Evolutionary conservation across 1,140 invertebrate genomes (phyloP).

Genomic region (Drosophila lacteicornis): DNA sequence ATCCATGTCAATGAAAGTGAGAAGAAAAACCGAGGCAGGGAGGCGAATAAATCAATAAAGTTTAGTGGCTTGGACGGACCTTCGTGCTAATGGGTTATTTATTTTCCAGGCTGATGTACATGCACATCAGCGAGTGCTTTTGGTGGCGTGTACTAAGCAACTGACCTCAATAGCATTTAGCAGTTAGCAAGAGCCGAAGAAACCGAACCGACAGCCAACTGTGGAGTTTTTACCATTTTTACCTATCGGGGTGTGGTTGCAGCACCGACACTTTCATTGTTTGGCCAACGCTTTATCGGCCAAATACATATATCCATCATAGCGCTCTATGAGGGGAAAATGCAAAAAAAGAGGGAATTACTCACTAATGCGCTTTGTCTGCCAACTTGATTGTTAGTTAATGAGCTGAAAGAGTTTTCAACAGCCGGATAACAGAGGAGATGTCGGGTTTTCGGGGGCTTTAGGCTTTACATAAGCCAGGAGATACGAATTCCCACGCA

Average conservation of each 20-base stretch:
- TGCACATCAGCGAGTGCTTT: slow-evolving; percentile 45
- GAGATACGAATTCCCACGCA: slow-evolving; percentile 66
- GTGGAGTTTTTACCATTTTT: slow-evolving; percentile 40
- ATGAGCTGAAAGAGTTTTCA: slow-evolving; percentile 56
- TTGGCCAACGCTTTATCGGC: slow-evolving; percentile 57
- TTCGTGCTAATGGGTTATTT: slow-evolving; percentile 82
- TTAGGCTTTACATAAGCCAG: slow-evolving; percentile 52
- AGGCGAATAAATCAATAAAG: slow-evolving; percentile 73
- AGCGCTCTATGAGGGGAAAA: slow-evolving; percentile 25
- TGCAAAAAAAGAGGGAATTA: slow-evolving; percentile 57
- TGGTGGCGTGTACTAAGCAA: slow-evolving; percentile 71
- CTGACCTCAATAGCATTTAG: slow-evolving; percentile 73
- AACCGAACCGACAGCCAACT: slow-evolving; percentile 55
- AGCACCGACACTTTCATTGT: slow-evolving; percentile 74
- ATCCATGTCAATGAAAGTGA: slow-evolving; percentile 76
- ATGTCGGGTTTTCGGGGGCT: slow-evolving; percentile 4
- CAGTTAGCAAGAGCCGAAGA: slow-evolving; percentile 53
- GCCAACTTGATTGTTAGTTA: slow-evolving; percentile 69
- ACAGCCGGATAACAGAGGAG: slow-evolving; percentile 13
- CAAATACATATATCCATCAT: slow-evolving; percentile 30
- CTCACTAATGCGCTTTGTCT: slow-evolving; percentile 73
- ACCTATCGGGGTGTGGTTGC: slow-evolving; percentile 53
- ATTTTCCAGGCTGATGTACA: slow-evolving; percentile 57
- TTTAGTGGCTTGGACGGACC: slow-evolving; percentile 50
- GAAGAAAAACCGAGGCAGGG: slow-evolving; percentile 53